phyloP scores from a whole-genome alignment of 2,797 vertebrate genomes.

The Ptychobarbus kaznakovi region DNA sequence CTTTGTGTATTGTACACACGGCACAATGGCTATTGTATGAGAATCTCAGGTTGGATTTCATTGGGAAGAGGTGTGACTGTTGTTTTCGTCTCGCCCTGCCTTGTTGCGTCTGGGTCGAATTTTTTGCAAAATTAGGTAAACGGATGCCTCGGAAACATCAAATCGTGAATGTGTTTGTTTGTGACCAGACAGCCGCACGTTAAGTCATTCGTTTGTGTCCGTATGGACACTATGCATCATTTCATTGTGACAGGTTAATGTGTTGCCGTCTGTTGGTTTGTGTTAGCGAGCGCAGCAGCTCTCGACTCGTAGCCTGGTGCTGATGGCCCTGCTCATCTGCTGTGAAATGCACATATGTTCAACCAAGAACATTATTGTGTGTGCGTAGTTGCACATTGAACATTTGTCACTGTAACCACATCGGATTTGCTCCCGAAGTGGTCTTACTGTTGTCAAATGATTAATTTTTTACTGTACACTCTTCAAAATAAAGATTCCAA shows the following conservation, averaged over 20 bases:
- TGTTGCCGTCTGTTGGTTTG: constrained; percentile 31
- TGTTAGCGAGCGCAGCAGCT: not conserved
- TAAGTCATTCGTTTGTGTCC: constrained; percentile 10
- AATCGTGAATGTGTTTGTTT: not conserved
- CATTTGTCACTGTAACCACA: constrained; percentile 30
- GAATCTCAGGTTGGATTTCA: constrained; percentile 45
- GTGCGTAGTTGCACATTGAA: not conserved
- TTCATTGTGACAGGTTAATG: constrained; percentile 44
- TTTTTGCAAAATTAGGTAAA: constrained; percentile 25
- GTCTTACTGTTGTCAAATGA: not conserved
- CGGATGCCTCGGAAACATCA: constrained; percentile 11
- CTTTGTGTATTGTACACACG: constrained; percentile 56
- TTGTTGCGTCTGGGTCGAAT: constrained; percentile 18
- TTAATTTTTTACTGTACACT: not conserved
- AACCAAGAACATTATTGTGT: constrained; percentile 18
- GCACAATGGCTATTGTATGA: constrained; percentile 46
- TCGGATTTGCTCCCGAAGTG: not conserved
- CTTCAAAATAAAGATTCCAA: not conserved
- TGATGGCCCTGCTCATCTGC: constrained; percentile 51
- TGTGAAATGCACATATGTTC: constrained; percentile 46
- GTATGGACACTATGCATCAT: constrained; percentile 36
- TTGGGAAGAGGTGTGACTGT: constrained; percentile 48
- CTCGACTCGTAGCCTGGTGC: constrained; percentile 10
- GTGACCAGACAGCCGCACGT: not conserved
- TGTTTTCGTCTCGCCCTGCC: constrained; percentile 19